phyloP scores from a whole-genome alignment of 1,140 invertebrate genomes.

The Anastrepha obliqua region DNA sequence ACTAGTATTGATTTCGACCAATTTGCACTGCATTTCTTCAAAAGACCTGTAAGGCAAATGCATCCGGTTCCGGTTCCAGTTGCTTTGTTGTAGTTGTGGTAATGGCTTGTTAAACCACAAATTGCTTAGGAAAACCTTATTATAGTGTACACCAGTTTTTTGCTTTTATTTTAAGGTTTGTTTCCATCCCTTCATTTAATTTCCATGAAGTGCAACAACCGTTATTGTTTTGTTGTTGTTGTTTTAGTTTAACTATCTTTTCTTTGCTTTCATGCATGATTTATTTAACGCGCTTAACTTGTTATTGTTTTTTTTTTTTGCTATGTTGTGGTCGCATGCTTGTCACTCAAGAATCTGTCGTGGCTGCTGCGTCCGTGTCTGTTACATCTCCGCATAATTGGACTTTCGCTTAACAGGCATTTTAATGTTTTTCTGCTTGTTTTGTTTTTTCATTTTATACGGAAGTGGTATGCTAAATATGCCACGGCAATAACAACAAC shows the following conservation, averaged over 20 bases:
- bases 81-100: not conserved
- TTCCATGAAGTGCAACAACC: not conserved
- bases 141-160: not conserved
- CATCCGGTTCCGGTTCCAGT: not conserved
- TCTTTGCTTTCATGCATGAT: not conserved
- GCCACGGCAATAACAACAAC: slow-evolving; percentile 6
- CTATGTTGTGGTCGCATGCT: not conserved
- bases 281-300: not conserved
- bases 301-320: not conserved
- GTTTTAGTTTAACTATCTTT: not conserved
- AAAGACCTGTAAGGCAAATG: no score
- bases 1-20: no score
- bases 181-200: not conserved
- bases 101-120: not conserved
- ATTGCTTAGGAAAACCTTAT: not conserved
- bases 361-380: not conserved
- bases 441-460: not conserved
- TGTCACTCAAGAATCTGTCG: slow-evolving; percentile 51
- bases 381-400: slow-evolving; percentile 19
- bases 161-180: not conserved
- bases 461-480: slow-evolving; percentile 19
- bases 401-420: not conserved
- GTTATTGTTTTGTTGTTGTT: not conserved
- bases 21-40: no score
- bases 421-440: not conserved